These are phyloP conservation scores for Dinoponera quadriceps DNA, from an alignment of 1,140 invertebrate species.

Conservation along the genomic window DNA sequence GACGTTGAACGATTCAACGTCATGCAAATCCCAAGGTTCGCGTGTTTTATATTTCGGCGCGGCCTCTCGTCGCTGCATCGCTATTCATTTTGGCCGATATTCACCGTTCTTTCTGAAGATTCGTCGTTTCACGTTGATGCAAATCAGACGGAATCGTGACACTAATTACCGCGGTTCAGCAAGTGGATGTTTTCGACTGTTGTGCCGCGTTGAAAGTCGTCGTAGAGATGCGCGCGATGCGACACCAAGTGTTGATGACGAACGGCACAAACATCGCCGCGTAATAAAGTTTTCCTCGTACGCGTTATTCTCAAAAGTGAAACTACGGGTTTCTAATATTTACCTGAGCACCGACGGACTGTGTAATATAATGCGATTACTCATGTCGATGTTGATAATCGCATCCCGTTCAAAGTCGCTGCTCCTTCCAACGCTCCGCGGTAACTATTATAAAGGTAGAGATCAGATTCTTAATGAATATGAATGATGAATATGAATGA, in stretches of 20 bases:
- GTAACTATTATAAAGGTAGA: too few species aligned
- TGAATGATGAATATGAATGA: too few species aligned
- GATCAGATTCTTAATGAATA: too few species aligned
- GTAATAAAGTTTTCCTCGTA: background rate
- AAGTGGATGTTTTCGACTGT: background rate
- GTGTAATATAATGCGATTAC: background rate
- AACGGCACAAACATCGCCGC: background rate
- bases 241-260: background rate
- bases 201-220: constrained; percentile 3
- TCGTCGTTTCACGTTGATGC: background rate
- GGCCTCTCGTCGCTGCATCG: background rate
- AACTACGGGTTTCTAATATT: background rate
- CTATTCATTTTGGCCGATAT: constrained; percentile 9
- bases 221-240: background rate
- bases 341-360: background rate
- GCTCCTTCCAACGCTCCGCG: background rate
- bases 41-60: constrained; percentile 9
- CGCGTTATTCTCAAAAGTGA: constrained; percentile 3
- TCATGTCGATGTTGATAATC: constrained; percentile 14
- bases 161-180: constrained; percentile 12
- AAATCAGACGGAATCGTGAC: constrained; percentile 1
- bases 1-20: constrained; percentile 20
- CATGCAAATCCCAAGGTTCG: background rate
- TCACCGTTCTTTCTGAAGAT: background rate
- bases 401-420: background rate